Percentiles rank a stretch among this genome's conserved stretches.
Evolutionary conservation across 2,888 invertebrate genomes (phyloP).

Genomic region (Mactromeris polynyma): DNA sequence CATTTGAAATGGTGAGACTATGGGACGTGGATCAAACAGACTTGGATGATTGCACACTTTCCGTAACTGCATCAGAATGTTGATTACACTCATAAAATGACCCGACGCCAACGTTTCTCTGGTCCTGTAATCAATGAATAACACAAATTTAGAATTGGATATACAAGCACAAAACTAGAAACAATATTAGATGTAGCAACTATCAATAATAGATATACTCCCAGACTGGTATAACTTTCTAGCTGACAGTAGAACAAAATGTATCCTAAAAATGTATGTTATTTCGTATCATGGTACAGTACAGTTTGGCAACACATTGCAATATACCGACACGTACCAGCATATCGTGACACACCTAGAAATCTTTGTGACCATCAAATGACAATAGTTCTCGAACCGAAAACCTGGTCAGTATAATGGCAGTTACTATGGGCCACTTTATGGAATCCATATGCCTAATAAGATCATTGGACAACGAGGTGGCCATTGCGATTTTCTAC

Average conservation of each 20-base stretch:
- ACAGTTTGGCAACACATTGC: too few relatives aligned
- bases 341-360: too few relatives aligned
- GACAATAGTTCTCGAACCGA: conserved; percentile 5
- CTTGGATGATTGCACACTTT: conserved; percentile 98
- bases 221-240: too few relatives aligned
- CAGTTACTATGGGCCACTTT: conserved; percentile 53
- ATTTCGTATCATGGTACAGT: too few relatives aligned
- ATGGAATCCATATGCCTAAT: conserved; percentile 47
- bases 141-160: too few relatives aligned
- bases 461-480: conserved; percentile 54
- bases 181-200: too few relatives aligned
- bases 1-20: conserved; percentile 94
- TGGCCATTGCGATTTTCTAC: neutral
- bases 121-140: conserved; percentile 90
- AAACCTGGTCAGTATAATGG: conserved; percentile 34
- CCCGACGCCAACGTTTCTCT: conserved; percentile 97
- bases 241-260: too few relatives aligned
- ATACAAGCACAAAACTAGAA: too few relatives aligned
- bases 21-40: conserved; percentile 95
- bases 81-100: conserved; percentile 97
- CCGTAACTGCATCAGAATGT: conserved; percentile 99
- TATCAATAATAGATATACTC: too few relatives aligned
- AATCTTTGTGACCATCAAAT: conserved; percentile 22
- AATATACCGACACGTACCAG: too few relatives aligned
- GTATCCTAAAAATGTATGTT: too few relatives aligned